A percentile compares a stretch with the other conserved stretches of the same genome.
Conservation (phyloP, 2,888 invertebrate species). For the Oeneis ivallda region DNA sequence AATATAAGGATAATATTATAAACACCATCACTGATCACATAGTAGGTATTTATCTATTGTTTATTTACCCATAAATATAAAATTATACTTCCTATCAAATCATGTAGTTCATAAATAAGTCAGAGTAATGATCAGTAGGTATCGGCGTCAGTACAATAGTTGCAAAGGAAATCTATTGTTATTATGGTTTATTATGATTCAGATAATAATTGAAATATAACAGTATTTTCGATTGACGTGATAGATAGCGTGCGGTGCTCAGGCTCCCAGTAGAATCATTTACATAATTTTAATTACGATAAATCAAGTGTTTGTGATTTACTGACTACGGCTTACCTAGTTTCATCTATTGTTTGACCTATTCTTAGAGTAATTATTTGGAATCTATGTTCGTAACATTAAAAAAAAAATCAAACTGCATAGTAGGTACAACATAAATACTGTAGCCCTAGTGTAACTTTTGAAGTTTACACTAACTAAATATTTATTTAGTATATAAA, state of each 20-base stretch:
- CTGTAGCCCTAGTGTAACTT: too few species aligned
- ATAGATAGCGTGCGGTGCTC: slow-evolving; percentile 18
- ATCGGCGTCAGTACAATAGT: slow-evolving; percentile 5
- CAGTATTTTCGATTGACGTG: slow-evolving; percentile 24
- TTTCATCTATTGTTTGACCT: slow-evolving; percentile 15
- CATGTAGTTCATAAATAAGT: not conserved
- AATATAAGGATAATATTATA: too few species aligned
- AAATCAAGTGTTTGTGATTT: slow-evolving; percentile 22
- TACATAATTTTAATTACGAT: slow-evolving; percentile 33
- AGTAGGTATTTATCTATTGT: too few species aligned
- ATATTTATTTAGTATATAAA: too few species aligned
- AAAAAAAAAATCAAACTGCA: too few species aligned
- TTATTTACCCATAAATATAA: not conserved
- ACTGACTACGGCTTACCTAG: not conserved
- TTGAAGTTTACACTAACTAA: too few species aligned
- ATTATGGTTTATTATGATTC: slow-evolving; percentile 4
- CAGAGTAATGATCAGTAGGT: slow-evolving; percentile 1
- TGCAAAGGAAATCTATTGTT: slow-evolving; percentile 14
- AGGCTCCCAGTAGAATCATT: slow-evolving; percentile 20
- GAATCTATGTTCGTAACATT: too few species aligned
- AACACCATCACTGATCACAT: too few species aligned
- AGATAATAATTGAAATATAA: slow-evolving; percentile 1
- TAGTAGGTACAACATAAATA: too few species aligned
- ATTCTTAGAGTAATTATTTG: not conserved
- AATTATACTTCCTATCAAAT: not conserved